Evolutionary conservation across 2,797 vertebrate genomes (phyloP).

Genomic region (Acrocephalus scirpaceus): DNA sequence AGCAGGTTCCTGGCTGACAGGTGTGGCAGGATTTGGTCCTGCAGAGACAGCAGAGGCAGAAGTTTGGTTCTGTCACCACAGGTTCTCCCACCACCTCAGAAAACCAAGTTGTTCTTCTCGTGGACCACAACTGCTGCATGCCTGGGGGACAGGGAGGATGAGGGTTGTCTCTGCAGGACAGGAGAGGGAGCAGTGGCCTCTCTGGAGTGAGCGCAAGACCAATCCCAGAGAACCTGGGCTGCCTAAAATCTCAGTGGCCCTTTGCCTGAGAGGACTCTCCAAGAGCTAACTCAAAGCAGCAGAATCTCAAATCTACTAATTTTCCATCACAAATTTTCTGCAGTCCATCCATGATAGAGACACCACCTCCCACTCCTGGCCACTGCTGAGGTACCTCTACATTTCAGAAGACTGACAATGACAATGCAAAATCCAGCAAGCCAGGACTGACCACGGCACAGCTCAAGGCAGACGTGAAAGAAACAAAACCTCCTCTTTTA

Average conservation of each 20-base stretch:
- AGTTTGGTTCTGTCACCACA: not conserved
- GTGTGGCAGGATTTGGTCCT: not conserved
- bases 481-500: not conserved
- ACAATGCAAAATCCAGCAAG: not conserved
- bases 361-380: not conserved
- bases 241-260: not conserved
- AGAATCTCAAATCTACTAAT: not conserved
- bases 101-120: not conserved
- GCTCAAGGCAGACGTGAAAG: not conserved
- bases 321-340: not conserved
- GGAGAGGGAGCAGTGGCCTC: not conserved
- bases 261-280: not conserved
- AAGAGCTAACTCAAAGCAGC: not conserved
- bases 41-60: not conserved
- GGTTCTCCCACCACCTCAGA: not conserved
- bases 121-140: fast-evolving
- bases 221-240: not conserved
- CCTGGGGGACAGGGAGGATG: not conserved
- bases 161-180: not conserved
- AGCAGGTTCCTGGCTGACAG: not conserved
- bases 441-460: not conserved
- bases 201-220: not conserved
- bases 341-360: not conserved
- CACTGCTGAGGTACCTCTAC: not conserved
- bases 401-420: fast-evolving